These are phyloP conservation scores for Coregonus suidteri DNA, from an alignment of 2,797 vertebrate genomes.

Conservation along the genomic window DNA sequence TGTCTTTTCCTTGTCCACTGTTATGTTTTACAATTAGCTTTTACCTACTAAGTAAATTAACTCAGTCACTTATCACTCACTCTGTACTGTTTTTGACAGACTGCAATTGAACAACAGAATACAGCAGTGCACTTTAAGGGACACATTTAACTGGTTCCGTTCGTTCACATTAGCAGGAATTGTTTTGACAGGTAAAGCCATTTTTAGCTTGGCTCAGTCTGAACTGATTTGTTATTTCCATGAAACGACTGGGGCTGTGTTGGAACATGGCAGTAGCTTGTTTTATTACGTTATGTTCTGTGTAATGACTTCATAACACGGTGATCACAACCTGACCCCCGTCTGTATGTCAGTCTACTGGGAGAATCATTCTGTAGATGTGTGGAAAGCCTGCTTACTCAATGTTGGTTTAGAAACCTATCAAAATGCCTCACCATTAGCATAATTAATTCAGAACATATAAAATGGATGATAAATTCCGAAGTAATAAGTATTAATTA, in stretches of 20 bases:
- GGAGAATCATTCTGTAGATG: neutral
- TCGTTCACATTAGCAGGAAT: conserved; percentile 18
- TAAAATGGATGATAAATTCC: no score
- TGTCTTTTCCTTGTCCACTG: neutral
- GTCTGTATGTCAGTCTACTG: no score
- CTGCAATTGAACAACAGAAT: conserved; percentile 17
- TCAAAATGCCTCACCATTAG: no score
- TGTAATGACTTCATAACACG: conserved; percentile 10
- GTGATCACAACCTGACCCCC: neutral
- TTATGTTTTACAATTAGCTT: no score
- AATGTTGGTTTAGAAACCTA: no score
- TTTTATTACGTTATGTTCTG: conserved; percentile 16
- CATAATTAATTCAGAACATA: no score
- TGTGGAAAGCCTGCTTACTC: neutral
- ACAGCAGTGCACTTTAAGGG: conserved; percentile 69
- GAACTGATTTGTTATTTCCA: conserved; percentile 14
- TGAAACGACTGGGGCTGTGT: conserved; percentile 8
- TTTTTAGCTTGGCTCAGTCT: conserved; percentile 15
- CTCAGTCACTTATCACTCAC: neutral
- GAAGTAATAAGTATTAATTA: no score
- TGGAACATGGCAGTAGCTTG: conserved; percentile 18
- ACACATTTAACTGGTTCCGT: conserved; percentile 50
- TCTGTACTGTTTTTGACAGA: neutral
- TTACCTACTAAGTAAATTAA: neutral
- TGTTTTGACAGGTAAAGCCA: conserved; percentile 4